These are phyloP conservation scores for Coptotermes formosanus DNA, from an alignment of 1,140 invertebrate species.

Conservation along the genomic window DNA sequence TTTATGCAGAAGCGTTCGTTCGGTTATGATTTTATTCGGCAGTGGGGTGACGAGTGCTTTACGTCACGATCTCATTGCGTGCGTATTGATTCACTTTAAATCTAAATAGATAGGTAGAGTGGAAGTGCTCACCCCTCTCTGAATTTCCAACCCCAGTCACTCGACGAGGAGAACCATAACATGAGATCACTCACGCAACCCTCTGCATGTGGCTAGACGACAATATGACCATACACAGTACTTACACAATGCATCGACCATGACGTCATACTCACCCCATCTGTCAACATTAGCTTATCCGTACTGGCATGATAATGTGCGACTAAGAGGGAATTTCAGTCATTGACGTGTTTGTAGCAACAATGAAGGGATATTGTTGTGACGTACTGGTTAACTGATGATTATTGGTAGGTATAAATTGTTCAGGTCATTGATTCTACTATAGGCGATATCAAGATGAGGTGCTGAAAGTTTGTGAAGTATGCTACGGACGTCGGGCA, in stretches of 20 bases:
- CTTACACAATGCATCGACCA: constrained; percentile 14
- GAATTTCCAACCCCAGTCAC: constrained; percentile 4
- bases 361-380: background rate
- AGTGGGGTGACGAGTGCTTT: too few species aligned
- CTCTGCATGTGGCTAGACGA: background rate
- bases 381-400: background rate
- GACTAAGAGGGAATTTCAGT: constrained; percentile 5
- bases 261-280: constrained; percentile 9
- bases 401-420: background rate
- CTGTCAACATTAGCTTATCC: constrained; percentile 11
- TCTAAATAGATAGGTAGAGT: background rate
- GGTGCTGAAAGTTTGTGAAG: too few species aligned
- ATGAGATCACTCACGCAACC: constrained; percentile 14
- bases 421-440: background rate
- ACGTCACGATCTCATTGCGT: too few species aligned
- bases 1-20: too few species aligned
- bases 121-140: background rate
- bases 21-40: too few species aligned
- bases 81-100: background rate
- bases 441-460: too few species aligned
- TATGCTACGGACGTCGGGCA: too few species aligned
- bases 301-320: background rate
- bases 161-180: background rate
- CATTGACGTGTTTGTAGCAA: background rate
- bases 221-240: constrained; percentile 12